Evolutionary conservation across 2,113 vertebrate species (phyloP), one percentile per base, ranked within the genome.

Genomic region (Cyanoliseus patagonus): DNA sequence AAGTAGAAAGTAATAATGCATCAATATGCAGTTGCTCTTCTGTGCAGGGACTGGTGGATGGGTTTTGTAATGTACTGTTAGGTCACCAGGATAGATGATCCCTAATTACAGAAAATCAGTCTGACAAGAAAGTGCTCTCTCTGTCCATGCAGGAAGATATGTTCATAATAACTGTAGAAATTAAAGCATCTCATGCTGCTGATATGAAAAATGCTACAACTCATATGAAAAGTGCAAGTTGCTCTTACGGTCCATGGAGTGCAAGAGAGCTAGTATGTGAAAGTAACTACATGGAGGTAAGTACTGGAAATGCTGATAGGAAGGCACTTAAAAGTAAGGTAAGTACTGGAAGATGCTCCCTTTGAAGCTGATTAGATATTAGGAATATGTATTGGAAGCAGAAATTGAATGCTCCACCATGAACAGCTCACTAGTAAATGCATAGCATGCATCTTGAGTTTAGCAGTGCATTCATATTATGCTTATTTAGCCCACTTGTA

Each of bases 281-380:
- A 88, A 94, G 33, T 24, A 97, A 96, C 63, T 98, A 95, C 67
- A 96, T 97, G 97, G 95, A 97, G 90, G 97, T 97, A 90, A 95
- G 91, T 35, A 51, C 25, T 41, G 47, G 37, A 35, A 39, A 11
- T 53, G 28, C 7, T 83, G 30, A 37, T 62, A 37, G 59, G 35
- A 62, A 62, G 24, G 16, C 11, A 17, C 35, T 62, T 27, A 59
- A 31, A 76, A n/a, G 10, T 10, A 41, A 52, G 23, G 15, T 83
- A 92, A 88, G 18, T 64, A 76, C 35, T 59, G 4, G 4, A 74
- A 73, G 28, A 59, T 80, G 5, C 4, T 57, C 7, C 80, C 4
- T 27, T 39, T 31, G 8, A 31, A 80, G 49, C 39, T 70, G 8
- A 16, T 70, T 53, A 75, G 15, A 7, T 59, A 15, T 17, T 83